Conservation (phyloP, 2,888 invertebrate genomes). For the Corythucha ciliata region DNA sequence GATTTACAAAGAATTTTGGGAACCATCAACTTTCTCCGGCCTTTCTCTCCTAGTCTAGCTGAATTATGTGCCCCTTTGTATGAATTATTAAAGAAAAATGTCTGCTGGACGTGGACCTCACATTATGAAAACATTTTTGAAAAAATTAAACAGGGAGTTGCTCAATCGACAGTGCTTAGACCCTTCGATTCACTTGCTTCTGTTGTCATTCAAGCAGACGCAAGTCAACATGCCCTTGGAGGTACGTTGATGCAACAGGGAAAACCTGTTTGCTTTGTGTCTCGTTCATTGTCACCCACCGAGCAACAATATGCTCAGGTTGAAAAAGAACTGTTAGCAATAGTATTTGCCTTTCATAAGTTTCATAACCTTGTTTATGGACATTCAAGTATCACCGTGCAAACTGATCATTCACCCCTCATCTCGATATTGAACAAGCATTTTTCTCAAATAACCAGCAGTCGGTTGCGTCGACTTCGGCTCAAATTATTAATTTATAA, state of each 20-base stretch:
- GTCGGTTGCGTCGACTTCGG: too few relatives aligned
- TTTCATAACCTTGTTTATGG: slow-evolving; percentile 20
- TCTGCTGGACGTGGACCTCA: neutral
- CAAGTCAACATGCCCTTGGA: too few relatives aligned
- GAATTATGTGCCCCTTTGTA: neutral
- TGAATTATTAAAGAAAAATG: neutral
- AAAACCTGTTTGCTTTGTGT: neutral
- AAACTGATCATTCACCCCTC: slow-evolving; percentile 15
- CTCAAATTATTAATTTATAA: too few relatives aligned
- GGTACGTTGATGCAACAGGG: slow-evolving; percentile 1
- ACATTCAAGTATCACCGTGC: slow-evolving; percentile 8
- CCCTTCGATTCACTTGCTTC: too few relatives aligned
- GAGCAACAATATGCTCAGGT: neutral
- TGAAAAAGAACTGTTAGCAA: too few relatives aligned
- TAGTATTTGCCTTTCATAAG: slow-evolving; percentile 20
- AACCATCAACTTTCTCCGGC: slow-evolving; percentile 11
- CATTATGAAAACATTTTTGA: too few relatives aligned
- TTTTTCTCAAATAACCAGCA: too few relatives aligned
- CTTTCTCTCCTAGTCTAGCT: neutral
- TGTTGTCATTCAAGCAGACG: too few relatives aligned
- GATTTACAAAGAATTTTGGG: slow-evolving; percentile 13
- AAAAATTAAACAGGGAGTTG: too few relatives aligned
- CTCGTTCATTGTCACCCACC: neutral
- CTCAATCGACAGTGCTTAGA: too few relatives aligned
- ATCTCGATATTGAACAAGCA: slow-evolving; percentile 12